Conservation (phyloP, 2,797 vertebrate genomes). For the Myiotriccus ornatus region DNA sequence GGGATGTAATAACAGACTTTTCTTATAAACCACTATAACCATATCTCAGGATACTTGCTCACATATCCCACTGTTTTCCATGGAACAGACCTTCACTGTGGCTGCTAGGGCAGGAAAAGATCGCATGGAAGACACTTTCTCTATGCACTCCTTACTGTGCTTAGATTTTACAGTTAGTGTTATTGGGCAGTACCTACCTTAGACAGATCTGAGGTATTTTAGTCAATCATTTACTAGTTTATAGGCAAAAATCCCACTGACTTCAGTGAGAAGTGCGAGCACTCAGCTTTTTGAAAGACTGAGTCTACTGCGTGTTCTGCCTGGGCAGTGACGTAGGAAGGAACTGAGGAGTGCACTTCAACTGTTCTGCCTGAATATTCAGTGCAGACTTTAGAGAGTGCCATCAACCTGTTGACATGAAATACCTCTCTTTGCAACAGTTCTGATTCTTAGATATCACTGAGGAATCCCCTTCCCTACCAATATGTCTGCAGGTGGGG, state of each 20-base stretch:
- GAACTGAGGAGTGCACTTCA: slow-evolving; percentile 17
- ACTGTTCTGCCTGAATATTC: slow-evolving; percentile 23
- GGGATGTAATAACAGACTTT: neutral
- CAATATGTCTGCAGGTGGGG: neutral
- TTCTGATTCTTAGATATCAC: neutral
- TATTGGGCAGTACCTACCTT: neutral
- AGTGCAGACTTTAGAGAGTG: neutral
- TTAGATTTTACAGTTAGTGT: neutral
- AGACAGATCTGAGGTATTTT: neutral
- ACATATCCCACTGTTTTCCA: neutral
- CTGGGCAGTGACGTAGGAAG: neutral
- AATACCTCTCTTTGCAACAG: neutral
- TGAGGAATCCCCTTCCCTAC: neutral
- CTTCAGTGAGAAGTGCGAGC: neutral
- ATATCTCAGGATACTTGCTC: neutral
- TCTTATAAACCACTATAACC: neutral
- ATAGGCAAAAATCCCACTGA: neutral
- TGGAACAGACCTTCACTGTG: neutral
- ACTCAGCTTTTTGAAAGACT: neutral
- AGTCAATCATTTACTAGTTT: neutral
- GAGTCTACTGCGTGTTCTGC: neutral
- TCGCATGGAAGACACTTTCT: neutral
- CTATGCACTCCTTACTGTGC: neutral
- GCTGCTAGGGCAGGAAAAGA: neutral
- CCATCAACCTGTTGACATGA: neutral